phyloP scores from a whole-genome alignment of 2,888 invertebrate genomes.

The Papilio protenor region DNA sequence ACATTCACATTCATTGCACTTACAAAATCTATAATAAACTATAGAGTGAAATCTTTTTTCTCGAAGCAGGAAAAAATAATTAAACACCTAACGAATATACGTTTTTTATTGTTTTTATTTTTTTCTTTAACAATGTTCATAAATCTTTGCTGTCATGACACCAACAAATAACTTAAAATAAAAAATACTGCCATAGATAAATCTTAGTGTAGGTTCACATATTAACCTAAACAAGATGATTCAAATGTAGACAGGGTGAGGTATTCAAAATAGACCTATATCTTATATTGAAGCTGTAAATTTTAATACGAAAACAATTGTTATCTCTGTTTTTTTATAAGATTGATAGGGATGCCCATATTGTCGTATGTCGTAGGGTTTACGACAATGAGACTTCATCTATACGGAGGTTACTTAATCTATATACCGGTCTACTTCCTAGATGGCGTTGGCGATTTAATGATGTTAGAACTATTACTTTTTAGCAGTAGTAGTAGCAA shows the following conservation, averaged over 20 bases:
- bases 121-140: neutral
- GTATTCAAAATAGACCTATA: neutral
- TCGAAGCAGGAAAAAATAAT: neutral
- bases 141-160: neutral
- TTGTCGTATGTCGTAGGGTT: neutral
- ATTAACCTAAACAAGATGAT: slow-evolving; percentile 4
- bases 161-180: neutral
- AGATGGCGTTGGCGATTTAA: neutral
- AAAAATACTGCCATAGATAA: slow-evolving; percentile 28
- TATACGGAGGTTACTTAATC: neutral
- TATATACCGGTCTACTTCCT: neutral
- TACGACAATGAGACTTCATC: neutral
- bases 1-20: too few relatives aligned
- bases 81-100: neutral
- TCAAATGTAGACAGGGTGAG: neutral
- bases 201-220: neutral
- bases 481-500: slow-evolving; percentile 47
- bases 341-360: neutral
- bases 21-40: too few relatives aligned
- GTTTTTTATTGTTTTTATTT: neutral
- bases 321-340: neutral
- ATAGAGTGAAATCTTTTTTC: too few relatives aligned
- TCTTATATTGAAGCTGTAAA: neutral
- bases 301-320: neutral
- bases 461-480: slow-evolving; percentile 8